Conservation (phyloP, 2,797 vertebrate genomes). For the Heterohyrax brucei region DNA sequence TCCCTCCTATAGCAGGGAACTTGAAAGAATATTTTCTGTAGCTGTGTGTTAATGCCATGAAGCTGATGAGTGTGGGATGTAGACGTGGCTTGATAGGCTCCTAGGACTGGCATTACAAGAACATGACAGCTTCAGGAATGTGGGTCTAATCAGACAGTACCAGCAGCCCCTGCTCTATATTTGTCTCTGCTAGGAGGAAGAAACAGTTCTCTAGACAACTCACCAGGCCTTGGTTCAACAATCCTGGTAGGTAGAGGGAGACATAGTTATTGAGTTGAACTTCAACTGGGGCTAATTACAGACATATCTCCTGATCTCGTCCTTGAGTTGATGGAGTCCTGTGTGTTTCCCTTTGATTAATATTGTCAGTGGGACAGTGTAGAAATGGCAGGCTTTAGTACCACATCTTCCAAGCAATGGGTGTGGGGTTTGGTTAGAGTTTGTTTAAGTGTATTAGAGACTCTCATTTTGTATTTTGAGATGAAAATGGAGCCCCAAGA, state of each 20-base stretch:
- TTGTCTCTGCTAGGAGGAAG: background rate
- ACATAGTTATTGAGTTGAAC: background rate
- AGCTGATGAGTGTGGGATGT: too few relatives aligned
- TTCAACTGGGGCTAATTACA: background rate
- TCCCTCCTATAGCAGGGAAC: too few relatives aligned
- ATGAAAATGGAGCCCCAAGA: background rate
- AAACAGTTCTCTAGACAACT: background rate
- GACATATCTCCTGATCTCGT: background rate
- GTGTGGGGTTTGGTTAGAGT: background rate
- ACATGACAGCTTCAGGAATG: background rate
- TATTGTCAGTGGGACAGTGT: background rate
- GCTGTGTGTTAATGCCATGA: too few relatives aligned
- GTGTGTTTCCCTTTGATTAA: background rate
- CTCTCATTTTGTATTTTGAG: background rate
- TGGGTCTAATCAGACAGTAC: background rate
- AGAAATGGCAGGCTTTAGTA: background rate
- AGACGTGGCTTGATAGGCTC: too few relatives aligned
- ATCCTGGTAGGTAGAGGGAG: background rate
- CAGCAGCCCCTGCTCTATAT: background rate
- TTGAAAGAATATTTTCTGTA: too few relatives aligned
- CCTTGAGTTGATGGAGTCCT: background rate
- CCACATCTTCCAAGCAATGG: background rate
- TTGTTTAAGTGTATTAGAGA: background rate
- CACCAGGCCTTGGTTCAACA: background rate
- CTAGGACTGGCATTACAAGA: too few relatives aligned